A percentile compares a stretch with the other conserved stretches of the same genome.
phyloP scores from a whole-genome alignment of 1,140 invertebrate genomes.

The Pararge aegeria region DNA sequence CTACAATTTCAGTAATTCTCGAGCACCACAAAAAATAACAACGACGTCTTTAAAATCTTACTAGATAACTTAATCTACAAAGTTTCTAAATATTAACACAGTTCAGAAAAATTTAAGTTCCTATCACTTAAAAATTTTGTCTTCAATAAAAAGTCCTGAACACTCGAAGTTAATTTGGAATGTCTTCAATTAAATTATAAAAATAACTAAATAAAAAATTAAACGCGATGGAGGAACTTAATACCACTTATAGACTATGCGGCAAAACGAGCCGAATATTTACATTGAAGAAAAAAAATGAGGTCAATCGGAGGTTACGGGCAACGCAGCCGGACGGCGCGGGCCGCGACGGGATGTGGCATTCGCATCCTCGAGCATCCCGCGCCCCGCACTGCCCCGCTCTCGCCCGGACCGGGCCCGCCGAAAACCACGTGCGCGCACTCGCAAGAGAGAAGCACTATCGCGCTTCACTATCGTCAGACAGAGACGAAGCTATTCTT shows the following conservation, averaged over 20 bases:
- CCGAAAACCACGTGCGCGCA: conserved; percentile 70
- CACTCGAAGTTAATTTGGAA: conserved; percentile 53
- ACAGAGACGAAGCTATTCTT: conserved; percentile 63
- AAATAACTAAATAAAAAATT: conserved; percentile 49
- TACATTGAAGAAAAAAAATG: conserved; percentile 79
- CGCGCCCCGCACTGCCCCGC: conserved; percentile 38
- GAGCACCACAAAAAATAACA: conserved; percentile 52
- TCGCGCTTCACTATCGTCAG: conserved; percentile 23
- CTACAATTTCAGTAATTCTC: conserved; percentile 38
- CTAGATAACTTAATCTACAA: conserved; percentile 48
- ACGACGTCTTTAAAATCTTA: conserved; percentile 51
- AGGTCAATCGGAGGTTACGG: conserved; percentile 78
- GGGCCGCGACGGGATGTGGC: conserved; percentile 75
- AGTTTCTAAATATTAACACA: conserved; percentile 50
- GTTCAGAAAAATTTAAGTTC: conserved; percentile 49
- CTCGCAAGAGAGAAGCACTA: conserved; percentile 55
- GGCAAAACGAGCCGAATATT: conserved; percentile 77
- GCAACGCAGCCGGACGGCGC: conserved; percentile 76
- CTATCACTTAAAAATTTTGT: conserved; percentile 54
- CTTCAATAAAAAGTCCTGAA: conserved; percentile 47
- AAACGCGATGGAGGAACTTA: conserved; percentile 73
- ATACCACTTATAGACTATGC: conserved; percentile 78
- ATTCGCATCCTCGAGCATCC: conserved; percentile 39
- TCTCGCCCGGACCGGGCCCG: conserved; percentile 40
- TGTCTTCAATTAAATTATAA: conserved; percentile 51